Evolutionary conservation across 1,140 invertebrate genomes (phyloP).

Genomic region (Rhagoletis pomonella): DNA sequence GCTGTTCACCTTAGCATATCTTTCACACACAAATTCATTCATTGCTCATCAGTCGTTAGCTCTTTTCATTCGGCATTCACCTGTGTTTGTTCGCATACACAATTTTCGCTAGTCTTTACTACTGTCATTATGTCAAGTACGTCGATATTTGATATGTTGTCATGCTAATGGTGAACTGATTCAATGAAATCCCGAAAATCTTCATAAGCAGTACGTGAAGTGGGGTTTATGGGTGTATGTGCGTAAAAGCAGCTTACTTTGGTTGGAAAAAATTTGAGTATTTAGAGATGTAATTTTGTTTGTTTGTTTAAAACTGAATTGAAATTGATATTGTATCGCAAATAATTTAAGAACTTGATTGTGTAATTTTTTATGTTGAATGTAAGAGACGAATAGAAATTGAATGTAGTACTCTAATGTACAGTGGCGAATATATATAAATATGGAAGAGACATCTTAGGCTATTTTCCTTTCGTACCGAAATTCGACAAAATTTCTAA

Average conservation of each 20-base stretch:
- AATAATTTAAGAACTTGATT: too few species aligned
- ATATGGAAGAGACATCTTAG: too few species aligned
- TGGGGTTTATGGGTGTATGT: too few species aligned
- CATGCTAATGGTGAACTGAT: slow-evolving; percentile 17
- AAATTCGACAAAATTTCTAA: too few species aligned
- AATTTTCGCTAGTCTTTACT: not conserved
- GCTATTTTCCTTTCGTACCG: too few species aligned
- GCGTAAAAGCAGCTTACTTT: not conserved
- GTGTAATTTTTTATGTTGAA: too few species aligned
- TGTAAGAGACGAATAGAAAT: too few species aligned
- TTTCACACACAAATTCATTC: not conserved
- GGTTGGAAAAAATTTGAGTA: not conserved
- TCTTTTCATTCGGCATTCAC: not conserved
- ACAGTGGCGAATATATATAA: too few species aligned
- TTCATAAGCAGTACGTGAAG: not conserved
- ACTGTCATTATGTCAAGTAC: slow-evolving; percentile 24
- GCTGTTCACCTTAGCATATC: not conserved
- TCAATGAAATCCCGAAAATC: slow-evolving; percentile 1
- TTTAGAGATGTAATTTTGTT: too few species aligned
- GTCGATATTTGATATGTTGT: slow-evolving; percentile 32
- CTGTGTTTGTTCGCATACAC: not conserved
- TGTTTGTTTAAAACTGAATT: too few species aligned
- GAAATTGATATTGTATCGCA: too few species aligned
- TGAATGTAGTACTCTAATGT: too few species aligned
- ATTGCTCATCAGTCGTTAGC: not conserved